phyloP scores from a whole-genome alignment of 2,888 invertebrate genomes.

The Venusia cambrica region DNA sequence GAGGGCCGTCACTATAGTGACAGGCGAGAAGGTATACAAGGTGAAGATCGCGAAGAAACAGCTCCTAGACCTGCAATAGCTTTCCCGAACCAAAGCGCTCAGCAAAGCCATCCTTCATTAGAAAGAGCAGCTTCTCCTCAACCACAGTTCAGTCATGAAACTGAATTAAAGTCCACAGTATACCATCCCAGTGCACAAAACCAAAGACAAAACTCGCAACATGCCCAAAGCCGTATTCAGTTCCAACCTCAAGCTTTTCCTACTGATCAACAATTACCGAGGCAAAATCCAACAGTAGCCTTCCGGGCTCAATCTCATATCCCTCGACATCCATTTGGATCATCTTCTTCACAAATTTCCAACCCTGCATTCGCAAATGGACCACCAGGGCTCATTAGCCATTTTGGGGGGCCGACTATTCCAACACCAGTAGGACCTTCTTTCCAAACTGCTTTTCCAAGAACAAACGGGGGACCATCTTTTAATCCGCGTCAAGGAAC shows the following conservation, averaged over 20 bases:
- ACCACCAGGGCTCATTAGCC: constrained; percentile 47
- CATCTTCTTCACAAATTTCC: constrained; percentile 48
- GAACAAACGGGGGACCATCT: constrained; percentile 51
- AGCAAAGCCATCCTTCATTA: constrained; percentile 42
- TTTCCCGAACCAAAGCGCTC: constrained; percentile 60
- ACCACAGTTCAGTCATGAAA: constrained; percentile 44
- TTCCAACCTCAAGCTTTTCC: constrained; percentile 65
- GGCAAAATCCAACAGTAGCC: constrained; percentile 62
- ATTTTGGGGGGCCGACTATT: constrained; percentile 53
- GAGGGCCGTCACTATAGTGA: constrained; percentile 76
- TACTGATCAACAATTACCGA: constrained; percentile 68
- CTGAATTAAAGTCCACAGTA: constrained; percentile 42
- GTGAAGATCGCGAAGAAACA: constrained; percentile 81
- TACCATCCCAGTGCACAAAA: constrained; percentile 45
- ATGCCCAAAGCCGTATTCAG: constrained; percentile 71
- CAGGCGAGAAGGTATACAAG: constrained; percentile 54
- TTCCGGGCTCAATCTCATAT: constrained; percentile 58
- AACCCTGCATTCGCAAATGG: constrained; percentile 54
- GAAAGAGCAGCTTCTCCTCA: constrained; percentile 56
- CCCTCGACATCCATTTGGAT: constrained; percentile 56
- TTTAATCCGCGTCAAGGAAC: constrained; percentile 57
- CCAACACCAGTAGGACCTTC: constrained; percentile 55
- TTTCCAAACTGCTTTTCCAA: constrained; percentile 56
- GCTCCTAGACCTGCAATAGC: constrained; percentile 84
- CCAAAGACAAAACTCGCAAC: constrained; percentile 51